phyloP scores from a whole-genome alignment of 2,888 invertebrate species.

The Agrotis ipsilon region DNA sequence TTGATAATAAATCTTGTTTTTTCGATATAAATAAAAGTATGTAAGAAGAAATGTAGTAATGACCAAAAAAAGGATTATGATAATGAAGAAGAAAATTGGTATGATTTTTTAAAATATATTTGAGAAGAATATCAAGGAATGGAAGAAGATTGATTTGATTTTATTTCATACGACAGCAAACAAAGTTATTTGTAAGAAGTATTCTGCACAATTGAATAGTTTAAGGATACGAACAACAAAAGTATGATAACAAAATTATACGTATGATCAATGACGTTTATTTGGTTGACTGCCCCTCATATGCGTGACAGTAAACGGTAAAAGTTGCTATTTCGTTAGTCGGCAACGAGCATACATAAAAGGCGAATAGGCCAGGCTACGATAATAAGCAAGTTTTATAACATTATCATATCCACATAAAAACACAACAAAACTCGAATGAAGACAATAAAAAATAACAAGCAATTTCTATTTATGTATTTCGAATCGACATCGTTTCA shows the following conservation, averaged over 20 bases:
- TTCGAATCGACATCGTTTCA: conserved; percentile 32
- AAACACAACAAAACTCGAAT: conserved; percentile 41
- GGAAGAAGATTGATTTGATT: background rate
- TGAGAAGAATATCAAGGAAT: background rate
- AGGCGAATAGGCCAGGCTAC: conserved; percentile 1
- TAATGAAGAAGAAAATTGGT: too few relatives aligned
- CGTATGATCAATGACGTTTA: background rate
- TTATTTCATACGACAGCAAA: background rate
- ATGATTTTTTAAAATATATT: too few relatives aligned
- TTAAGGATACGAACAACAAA: too few relatives aligned
- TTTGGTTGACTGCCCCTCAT: background rate
- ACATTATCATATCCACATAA: conserved; percentile 42
- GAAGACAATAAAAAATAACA: conserved; percentile 50
- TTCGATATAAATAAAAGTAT: too few relatives aligned
- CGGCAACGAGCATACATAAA: conserved; percentile 15
- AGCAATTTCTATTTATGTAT: conserved; percentile 51
- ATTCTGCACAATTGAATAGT: background rate
- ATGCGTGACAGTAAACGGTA: background rate
- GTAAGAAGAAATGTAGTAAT: background rate
- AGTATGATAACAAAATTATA: background rate
- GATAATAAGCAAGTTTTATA: conserved; percentile 42
- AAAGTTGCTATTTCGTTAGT: background rate
- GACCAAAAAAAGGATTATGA: background rate
- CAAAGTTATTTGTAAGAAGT: background rate
- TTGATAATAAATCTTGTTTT: conserved; percentile 4